phyloP scores from a whole-genome alignment of 1,140 invertebrate genomes.

The Acyrthosiphon pisum region DNA sequence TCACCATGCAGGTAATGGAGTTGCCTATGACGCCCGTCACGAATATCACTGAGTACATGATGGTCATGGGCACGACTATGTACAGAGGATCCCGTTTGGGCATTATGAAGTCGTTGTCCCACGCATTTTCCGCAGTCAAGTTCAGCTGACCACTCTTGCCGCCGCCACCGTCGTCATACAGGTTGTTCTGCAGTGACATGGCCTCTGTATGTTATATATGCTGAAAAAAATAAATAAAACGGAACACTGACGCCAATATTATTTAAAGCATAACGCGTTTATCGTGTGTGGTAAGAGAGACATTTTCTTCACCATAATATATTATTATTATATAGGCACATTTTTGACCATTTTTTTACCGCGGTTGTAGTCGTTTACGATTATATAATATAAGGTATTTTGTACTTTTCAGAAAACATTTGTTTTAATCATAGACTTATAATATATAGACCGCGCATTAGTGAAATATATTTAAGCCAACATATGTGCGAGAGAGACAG shows the following conservation, averaged over 20 bases:
- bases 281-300: background rate
- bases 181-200: background rate
- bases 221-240: background rate
- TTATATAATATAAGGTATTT: background rate
- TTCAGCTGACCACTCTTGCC: background rate
- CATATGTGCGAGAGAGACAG: too few species aligned
- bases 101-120: slow-evolving; percentile 66
- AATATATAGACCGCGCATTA: too few species aligned
- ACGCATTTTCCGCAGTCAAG: slow-evolving; percentile 66
- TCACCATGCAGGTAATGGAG: slow-evolving; percentile 84
- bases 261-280: background rate
- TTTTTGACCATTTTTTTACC: background rate
- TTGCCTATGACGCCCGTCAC: slow-evolving; percentile 85
- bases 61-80: slow-evolving; percentile 70
- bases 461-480: too few species aligned
- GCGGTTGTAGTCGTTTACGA: too few species aligned
- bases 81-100: slow-evolving; percentile 67
- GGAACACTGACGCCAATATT: background rate
- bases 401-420: background rate
- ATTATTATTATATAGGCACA: background rate
- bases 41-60: slow-evolving; percentile 80
- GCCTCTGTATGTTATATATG: too few species aligned
- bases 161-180: background rate
- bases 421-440: too few species aligned
- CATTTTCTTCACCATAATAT: background rate